phyloP scores from a whole-genome alignment of 2,113 vertebrate genomes.

The Pantherophis guttatus region DNA sequence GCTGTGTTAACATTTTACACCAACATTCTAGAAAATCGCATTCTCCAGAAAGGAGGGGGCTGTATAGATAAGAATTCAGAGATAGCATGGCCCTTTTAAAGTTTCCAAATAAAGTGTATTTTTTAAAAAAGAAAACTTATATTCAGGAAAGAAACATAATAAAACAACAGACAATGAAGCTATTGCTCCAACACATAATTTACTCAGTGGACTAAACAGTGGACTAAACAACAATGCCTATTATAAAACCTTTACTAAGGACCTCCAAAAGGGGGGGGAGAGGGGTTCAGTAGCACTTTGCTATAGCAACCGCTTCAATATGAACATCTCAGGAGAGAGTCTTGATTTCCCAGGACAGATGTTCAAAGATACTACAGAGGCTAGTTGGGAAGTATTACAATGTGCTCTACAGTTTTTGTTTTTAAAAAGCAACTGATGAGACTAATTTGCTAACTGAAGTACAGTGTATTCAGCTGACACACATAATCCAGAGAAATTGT shows the following conservation, averaged over 20 bases:
- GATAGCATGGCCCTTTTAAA: background rate
- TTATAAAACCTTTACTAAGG: background rate
- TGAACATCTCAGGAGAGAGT: background rate
- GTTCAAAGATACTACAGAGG: background rate
- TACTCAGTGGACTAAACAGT: background rate
- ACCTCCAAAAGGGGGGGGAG: background rate
- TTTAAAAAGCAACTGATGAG: background rate
- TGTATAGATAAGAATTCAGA: background rate
- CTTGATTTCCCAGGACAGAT: conserved; percentile 2
- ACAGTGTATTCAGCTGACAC: background rate
- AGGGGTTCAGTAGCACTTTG: background rate
- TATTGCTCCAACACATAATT: background rate
- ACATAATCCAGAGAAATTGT: background rate
- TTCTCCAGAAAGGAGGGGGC: background rate
- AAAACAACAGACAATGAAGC: background rate
- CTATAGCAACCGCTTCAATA: conserved; percentile 19
- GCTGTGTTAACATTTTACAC: background rate
- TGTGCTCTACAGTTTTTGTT: background rate
- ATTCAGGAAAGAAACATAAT: background rate
- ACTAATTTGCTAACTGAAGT: background rate
- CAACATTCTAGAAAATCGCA: background rate
- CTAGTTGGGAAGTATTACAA: background rate
- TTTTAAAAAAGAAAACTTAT: background rate
- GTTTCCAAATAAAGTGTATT: too few relatives aligned
- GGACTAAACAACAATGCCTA: background rate